Evolutionary conservation across 2,888 invertebrate species (phyloP).

Genomic region (Aspidapion aeneum): DNA sequence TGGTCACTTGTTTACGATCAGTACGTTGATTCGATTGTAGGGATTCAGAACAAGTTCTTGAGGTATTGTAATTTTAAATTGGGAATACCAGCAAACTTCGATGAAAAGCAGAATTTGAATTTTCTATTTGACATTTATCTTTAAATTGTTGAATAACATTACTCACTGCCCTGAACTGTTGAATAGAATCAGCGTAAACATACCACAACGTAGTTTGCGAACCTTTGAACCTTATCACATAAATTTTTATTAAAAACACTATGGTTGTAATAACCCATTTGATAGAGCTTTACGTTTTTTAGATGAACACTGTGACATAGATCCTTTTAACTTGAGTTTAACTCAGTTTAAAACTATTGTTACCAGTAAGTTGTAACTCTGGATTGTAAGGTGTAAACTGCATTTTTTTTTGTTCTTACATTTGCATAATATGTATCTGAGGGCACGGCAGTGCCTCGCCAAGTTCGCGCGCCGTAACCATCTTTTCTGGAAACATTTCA

Average conservation of each 20-base stretch:
- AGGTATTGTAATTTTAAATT: conserved; percentile 4
- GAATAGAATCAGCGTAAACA: conserved; percentile 2
- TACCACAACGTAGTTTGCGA: conserved; percentile 3
- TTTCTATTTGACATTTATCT: conserved; percentile 1
- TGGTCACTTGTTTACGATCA: conserved; percentile 3
- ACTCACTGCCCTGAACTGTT: neutral
- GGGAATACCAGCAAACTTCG: conserved; percentile 1
- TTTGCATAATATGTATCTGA: too few relatives aligned
- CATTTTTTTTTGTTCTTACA: neutral
- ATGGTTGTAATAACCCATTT: conserved; percentile 1
- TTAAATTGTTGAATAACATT: conserved; percentile 1
- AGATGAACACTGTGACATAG: conserved; percentile 3
- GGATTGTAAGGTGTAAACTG: neutral
- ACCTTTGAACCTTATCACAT: conserved; percentile 2
- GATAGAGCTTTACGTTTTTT: conserved; percentile 3
- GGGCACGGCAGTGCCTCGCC: too few relatives aligned
- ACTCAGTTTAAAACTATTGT: conserved; percentile 1
- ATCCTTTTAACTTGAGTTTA: conserved; percentile 3
- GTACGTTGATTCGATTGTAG: neutral
- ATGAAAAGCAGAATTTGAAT: too few relatives aligned
- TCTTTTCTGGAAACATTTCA: too few relatives aligned
- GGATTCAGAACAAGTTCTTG: conserved; percentile 1
- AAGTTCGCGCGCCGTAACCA: too few relatives aligned
- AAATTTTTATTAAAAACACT: neutral
- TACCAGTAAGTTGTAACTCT: neutral